Evolutionary conservation across 2,888 invertebrate species (phyloP).

Genomic region (Octonoba sinensis): DNA sequence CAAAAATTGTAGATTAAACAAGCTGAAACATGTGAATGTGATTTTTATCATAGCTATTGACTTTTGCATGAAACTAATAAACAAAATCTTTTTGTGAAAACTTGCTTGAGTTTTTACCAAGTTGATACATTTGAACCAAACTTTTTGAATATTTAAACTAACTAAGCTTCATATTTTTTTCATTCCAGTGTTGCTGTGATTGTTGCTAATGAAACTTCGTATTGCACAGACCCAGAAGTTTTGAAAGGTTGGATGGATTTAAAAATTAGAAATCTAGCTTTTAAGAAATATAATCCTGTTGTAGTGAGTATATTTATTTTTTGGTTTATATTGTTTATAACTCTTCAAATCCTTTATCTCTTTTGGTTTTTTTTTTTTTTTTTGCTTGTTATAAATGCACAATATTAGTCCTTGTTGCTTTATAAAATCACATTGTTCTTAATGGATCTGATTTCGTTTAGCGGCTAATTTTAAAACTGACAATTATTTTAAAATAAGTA

Average conservation of each 20-base stretch:
- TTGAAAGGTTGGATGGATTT: slow-evolving; percentile 43
- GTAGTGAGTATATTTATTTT: slow-evolving; percentile 30
- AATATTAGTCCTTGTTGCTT: too few relatives aligned
- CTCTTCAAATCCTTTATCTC: neutral
- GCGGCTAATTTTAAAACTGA: too few relatives aligned
- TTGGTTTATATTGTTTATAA: slow-evolving; percentile 61
- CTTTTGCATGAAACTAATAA: neutral
- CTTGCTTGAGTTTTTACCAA: too few relatives aligned
- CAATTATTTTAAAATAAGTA: too few relatives aligned
- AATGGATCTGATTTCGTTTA: too few relatives aligned
- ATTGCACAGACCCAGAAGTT: slow-evolving; percentile 45
- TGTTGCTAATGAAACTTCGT: slow-evolving; percentile 23
- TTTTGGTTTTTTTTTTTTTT: neutral
- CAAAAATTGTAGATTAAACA: too few relatives aligned
- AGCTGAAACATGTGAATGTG: neutral
- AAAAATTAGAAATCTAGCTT: slow-evolving; percentile 41
- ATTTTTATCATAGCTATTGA: neutral
- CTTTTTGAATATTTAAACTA: too few relatives aligned
- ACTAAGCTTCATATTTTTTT: neutral
- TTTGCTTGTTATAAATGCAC: neutral
- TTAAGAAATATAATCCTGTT: slow-evolving; percentile 46
- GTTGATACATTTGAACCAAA: too few relatives aligned
- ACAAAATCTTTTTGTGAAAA: too few relatives aligned
- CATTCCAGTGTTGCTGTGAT: slow-evolving; percentile 48
- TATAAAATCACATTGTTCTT: too few relatives aligned